These are phyloP conservation scores for Poeciliopsis infans DNA, from an alignment of 2,797 vertebrate genomes.

Conservation along the genomic window DNA sequence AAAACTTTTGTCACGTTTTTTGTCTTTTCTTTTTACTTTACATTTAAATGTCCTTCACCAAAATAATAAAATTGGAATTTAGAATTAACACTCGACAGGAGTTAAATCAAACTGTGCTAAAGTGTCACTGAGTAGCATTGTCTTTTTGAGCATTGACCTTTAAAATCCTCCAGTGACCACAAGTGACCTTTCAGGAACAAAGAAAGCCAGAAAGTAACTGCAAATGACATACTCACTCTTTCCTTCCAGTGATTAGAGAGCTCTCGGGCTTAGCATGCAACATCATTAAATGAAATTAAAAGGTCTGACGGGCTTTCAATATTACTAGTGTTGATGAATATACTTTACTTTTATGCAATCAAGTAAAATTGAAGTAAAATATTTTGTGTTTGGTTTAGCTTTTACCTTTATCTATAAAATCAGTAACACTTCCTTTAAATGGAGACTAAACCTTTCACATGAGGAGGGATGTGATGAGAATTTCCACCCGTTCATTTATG, in stretches of 20 bases:
- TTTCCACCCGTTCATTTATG: not conserved
- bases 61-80: not conserved
- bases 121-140: constrained; percentile 1
- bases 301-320: not conserved
- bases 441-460: not conserved
- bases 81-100: not conserved
- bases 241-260: not conserved
- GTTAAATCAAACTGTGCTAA: constrained; percentile 5
- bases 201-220: constrained; percentile 4
- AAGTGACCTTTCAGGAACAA: constrained; percentile 5
- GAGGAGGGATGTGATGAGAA: not conserved
- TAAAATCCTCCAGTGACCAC: constrained; percentile 3
- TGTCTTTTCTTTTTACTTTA: not conserved
- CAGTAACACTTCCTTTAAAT: not conserved
- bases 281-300: constrained; percentile 1
- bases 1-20: not conserved
- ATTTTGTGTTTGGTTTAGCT: not conserved
- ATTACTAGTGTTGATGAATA: not conserved
- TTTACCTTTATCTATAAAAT: not conserved
- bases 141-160: not conserved
- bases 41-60: not conserved
- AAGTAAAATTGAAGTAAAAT: not conserved
- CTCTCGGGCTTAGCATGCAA: not conserved
- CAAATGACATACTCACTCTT: constrained; percentile 2
- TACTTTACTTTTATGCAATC: not conserved